Base-by-base conservation (phyloP, 1,140 invertebrate species). In the Calephelis nemesis region DNA sequence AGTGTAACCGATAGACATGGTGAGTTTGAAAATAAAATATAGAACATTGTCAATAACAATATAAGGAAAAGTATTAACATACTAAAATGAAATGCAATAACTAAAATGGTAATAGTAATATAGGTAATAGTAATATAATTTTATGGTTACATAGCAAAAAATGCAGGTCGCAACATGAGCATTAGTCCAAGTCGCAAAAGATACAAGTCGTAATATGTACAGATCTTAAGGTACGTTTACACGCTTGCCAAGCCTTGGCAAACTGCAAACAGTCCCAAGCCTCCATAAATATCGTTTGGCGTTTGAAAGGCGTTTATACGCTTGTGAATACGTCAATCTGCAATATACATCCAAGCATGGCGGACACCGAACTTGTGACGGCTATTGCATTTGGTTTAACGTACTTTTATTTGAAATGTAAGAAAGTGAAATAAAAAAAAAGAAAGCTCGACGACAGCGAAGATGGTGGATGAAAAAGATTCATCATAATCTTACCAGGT, bases 391-490 rank as follows among this genome's bases (percentile, higher is more conserved):
- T 63, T 45, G 62, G 42, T 45, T 45, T 63, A 45, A 63, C 62
- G 9, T 47, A 63, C 40, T 63, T 63, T 63, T 63, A 63, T 63
- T 63, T 63, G 9, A 45, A 63, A 63, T 63, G 6, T 63, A 63
- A 45, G 42, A 45, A 45, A 45, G 42, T 45, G 6, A 63, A 45
- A 63, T 45, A 63, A 63, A 63, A 63, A 45, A n/a, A n/a, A n/a
- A n/a, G 40, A 63, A 4, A 40, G 62, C 42, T 9, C 42, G 42
- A 45, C 42, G 42, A 45, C 42, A 7, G 8, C 42, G 42, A 45
- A 72, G 66, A 64, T 72, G 70, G 70, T 72, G 70, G 70, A 72
- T 72, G 70, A 65, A 47, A 72, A 68, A 60, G 42, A 65, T 72
- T 72, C 70, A 72, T 65, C 30, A n/a, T 49, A 72, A 72, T 65